Conservation (phyloP, 2,888 invertebrate genomes). For the Drosophila fulvimacula region DNA sequence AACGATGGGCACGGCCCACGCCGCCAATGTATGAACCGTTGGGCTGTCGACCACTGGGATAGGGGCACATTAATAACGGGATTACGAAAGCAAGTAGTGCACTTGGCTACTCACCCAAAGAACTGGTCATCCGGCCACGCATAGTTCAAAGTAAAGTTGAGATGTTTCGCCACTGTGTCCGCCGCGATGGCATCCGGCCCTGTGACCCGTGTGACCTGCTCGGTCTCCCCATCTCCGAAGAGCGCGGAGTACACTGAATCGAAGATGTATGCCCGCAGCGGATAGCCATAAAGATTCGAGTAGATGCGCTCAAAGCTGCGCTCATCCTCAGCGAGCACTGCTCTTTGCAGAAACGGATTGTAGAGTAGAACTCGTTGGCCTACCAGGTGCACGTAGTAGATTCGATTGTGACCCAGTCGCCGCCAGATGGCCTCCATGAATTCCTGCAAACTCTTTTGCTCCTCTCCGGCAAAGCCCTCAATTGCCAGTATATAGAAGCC, state of each 20-base stretch:
- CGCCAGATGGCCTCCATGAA: conserved; percentile 68
- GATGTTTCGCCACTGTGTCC: conserved; percentile 65
- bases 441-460: conserved; percentile 26
- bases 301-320: conserved; percentile 47
- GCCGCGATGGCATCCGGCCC: conserved; percentile 82
- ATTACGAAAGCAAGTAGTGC: neutral
- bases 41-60: conserved; percentile 72
- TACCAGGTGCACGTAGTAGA: conserved; percentile 67
- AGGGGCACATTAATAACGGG: neutral
- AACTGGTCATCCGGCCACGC: conserved; percentile 75
- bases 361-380: conserved; percentile 57
- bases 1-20: conserved; percentile 80
- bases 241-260: conserved; percentile 79
- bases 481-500: conserved; percentile 57
- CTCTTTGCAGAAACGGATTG: conserved; percentile 71
- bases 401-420: conserved; percentile 61
- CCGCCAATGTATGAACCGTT: conserved; percentile 84
- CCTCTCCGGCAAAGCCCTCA: conserved; percentile 15
- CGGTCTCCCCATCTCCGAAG: conserved; percentile 44
- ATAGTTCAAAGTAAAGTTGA: conserved; percentile 78
- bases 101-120: conserved; percentile 77
- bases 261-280: conserved; percentile 81
- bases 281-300: conserved; percentile 80
- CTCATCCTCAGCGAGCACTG: conserved; percentile 23
- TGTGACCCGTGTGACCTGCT: conserved; percentile 42